Conservation (phyloP, 2,797 vertebrate species). For the Clangula hyemalis region DNA sequence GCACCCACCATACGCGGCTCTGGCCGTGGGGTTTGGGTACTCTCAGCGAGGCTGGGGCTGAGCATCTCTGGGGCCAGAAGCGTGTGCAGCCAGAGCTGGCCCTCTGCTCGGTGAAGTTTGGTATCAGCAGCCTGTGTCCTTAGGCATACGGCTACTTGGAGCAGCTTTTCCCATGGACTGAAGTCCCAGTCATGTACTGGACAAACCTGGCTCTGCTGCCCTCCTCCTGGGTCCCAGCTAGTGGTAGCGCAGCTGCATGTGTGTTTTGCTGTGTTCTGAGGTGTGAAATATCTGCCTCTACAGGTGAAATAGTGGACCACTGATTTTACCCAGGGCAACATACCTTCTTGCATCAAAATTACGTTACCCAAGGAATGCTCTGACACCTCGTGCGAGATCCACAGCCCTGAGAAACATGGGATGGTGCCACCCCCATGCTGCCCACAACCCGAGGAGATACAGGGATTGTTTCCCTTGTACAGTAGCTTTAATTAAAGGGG, state of each 20-base stretch:
- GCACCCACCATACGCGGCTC: rapidly evolving
- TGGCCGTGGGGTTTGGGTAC: rapidly evolving
- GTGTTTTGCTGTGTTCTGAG: neutral
- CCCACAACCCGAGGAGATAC: rapidly evolving
- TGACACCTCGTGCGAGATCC: neutral
- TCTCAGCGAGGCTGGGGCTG: neutral
- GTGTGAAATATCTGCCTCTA: neutral
- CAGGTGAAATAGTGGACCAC: neutral
- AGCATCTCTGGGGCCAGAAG: neutral
- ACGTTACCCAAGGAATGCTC: neutral
- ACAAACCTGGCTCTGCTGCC: neutral
- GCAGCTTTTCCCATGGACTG: rapidly evolving
- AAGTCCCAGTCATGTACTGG: neutral
- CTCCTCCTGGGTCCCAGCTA: neutral
- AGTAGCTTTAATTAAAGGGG: neutral
- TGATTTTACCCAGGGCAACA: neutral
- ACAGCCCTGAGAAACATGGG: neutral
- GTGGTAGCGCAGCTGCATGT: neutral
- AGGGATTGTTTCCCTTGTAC: neutral
- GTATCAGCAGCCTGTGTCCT: neutral
- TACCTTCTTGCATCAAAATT: neutral
- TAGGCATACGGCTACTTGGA: neutral
- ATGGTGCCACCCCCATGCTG: rapidly evolving
- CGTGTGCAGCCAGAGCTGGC: rapidly evolving
- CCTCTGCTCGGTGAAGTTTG: neutral